Base-by-base conservation (phyloP, 2,888 invertebrate species). In the Petrolisthes manimaculis region DNA sequence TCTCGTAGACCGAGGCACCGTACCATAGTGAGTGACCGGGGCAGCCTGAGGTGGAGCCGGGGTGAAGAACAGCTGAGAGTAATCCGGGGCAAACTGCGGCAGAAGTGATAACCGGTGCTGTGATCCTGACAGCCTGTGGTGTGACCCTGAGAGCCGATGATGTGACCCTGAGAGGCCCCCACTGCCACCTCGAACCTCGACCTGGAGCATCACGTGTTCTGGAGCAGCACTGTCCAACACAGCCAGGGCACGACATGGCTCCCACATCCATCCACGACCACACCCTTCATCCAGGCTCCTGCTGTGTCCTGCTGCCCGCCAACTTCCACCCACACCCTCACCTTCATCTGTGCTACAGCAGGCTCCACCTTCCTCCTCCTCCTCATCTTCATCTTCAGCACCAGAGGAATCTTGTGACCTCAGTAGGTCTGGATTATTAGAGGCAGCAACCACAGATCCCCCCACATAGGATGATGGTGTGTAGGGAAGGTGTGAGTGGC, bases 61-160 rank as follows among this genome's bases (percentile, higher is more conserved):
- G 18, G 83, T 77, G 67, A 83, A 83, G 71, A 87, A 87, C 55
- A 87, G 24, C 79, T 83, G 83, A 6, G 89, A 84, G 67, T 89
- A 89, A 67, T 89, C 87, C 1, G 90, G 90, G 14, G 89, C 90
- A 55, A 90, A 90, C 55, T 90, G 89, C 51, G 90, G 90, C 69
- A 90, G 74, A 75, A 86, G 81, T 6, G 90, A 90, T 21, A 86
- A 86, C 51, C 90, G 56, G 74, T 83, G 87, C 5, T 83, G 83
- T 12, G 87, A 87, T 78, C 83, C 83, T 37, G 77, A 14, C 5
- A 87, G 83, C 24, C 87, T 56, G 56, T 86, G 81, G 53, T 86
- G 86, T 6, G 82, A 81, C 37, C 81, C 74, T n/a, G n/a, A n/a
- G n/a, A n/a, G n/a, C n/a, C n/a, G n/a, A n/a, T n/a, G n/a, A n/a